phyloP scores from a whole-genome alignment of 1,140 invertebrate species.

The Cataglyphis hispanica region DNA sequence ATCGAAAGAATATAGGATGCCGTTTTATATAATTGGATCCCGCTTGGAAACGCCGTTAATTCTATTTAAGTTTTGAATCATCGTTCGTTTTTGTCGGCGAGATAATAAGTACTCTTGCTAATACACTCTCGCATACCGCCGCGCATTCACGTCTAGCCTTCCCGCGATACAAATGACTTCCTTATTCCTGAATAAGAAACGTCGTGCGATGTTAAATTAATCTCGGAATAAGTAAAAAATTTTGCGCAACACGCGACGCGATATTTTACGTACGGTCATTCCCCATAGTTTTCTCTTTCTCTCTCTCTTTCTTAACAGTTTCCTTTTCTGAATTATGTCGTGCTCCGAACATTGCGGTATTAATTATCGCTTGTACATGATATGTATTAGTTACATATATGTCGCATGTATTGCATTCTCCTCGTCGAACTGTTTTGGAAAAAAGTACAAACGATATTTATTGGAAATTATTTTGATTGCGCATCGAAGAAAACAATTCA shows the following conservation, averaged over 20 bases:
- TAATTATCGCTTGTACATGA: conserved; percentile 38
- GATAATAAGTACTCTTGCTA: conserved; percentile 22
- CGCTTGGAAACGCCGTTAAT: conserved; percentile 27
- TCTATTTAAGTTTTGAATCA: conserved; percentile 54
- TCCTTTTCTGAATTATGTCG: conserved; percentile 14
- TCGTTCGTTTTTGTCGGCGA: background rate
- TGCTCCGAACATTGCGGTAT: conserved; percentile 26
- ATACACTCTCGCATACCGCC: conserved; percentile 22
- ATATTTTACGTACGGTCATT: conserved; percentile 53
- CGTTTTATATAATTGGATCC: conserved; percentile 55
- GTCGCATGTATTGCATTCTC: background rate
- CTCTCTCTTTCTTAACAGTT: conserved; percentile 4
- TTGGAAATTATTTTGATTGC: background rate
- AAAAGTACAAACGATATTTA: conserved; percentile 1
- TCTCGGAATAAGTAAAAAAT: conserved; percentile 59
- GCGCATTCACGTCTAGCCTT: conserved; percentile 35
- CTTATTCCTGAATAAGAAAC: conserved; percentile 57
- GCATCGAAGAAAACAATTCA: background rate
- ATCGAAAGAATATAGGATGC: conserved; percentile 17
- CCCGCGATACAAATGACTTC: conserved; percentile 56
- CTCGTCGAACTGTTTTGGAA: background rate
- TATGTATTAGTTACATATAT: background rate
- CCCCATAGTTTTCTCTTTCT: background rate
- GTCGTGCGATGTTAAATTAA: conserved; percentile 57
- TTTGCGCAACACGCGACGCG: conserved; percentile 50